Evolutionary conservation across 2,888 invertebrate genomes (phyloP).

Genomic region (Drosophila subquinaria): DNA sequence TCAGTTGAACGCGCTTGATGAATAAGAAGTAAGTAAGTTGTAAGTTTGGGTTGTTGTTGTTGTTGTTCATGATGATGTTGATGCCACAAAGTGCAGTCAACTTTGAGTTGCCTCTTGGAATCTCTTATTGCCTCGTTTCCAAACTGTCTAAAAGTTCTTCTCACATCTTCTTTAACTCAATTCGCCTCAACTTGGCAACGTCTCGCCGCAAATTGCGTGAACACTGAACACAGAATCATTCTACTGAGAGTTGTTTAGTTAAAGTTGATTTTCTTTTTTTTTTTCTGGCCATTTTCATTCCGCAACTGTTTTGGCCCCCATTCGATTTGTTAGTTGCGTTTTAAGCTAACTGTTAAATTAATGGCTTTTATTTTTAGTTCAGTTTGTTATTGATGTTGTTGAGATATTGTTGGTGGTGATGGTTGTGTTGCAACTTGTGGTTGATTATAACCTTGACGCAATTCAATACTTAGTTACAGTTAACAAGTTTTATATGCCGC

Average conservation of each 20-base stretch:
- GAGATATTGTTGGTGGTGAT: slow-evolving; percentile 24
- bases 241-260: background rate
- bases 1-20: slow-evolving; percentile 28
- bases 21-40: background rate
- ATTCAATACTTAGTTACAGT: slow-evolving; percentile 60
- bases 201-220: too few relatives aligned
- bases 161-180: slow-evolving; percentile 1
- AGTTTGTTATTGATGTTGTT: slow-evolving; percentile 30
- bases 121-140: background rate
- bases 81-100: slow-evolving; percentile 49
- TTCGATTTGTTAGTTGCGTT: slow-evolving; percentile 48
- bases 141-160: slow-evolving; percentile 5
- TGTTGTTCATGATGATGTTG: slow-evolving; percentile 3
- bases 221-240: background rate
- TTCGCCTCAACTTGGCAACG: slow-evolving; percentile 1
- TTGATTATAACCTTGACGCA: slow-evolving; percentile 62
- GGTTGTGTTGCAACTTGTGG: slow-evolving; percentile 23
- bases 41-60: slow-evolving; percentile 1
- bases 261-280: background rate
- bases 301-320: slow-evolving; percentile 14
- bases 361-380: slow-evolving; percentile 58
- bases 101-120: slow-evolving; percentile 19
- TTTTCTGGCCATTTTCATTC: slow-evolving; percentile 1
- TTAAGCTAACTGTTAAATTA: slow-evolving; percentile 66
- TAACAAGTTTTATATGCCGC: slow-evolving; percentile 10